These are phyloP conservation scores for Myotis vivesi DNA, from an alignment of 2,797 vertebrate species.

Conservation along the genomic window DNA sequence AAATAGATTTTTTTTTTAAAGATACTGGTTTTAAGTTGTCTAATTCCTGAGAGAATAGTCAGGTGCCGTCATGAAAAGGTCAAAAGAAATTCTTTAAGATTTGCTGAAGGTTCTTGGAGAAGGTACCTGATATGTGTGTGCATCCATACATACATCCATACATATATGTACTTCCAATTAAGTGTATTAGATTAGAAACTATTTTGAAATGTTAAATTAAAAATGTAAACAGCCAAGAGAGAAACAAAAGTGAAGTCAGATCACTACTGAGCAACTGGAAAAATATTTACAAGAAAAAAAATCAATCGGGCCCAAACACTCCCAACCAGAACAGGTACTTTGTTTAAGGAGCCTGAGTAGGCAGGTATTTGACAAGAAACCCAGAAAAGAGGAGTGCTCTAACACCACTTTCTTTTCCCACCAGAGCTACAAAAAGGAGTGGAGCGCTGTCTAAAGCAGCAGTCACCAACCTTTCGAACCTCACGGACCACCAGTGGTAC, in stretches of 20 bases:
- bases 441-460: neutral
- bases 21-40: neutral
- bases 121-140: neutral
- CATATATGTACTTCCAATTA: neutral
- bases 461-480: too few relatives aligned
- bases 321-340: neutral
- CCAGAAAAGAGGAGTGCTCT: neutral
- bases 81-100: neutral
- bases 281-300: neutral
- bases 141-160: neutral
- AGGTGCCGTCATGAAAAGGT: neutral
- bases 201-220: slow-evolving; percentile 40
- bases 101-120: neutral
- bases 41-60: neutral
- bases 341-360: neutral
- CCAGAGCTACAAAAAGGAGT: neutral
- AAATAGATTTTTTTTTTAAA: neutral
- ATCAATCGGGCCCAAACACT: neutral
- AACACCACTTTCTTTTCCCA: neutral
- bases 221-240: neutral
- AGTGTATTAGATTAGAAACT: neutral
- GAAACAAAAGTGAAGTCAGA: neutral
- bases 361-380: neutral
- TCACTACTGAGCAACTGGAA: neutral
- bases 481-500: too few relatives aligned